Evolutionary conservation across 2,888 invertebrate species (phyloP).

Genomic region (Ceraclea dissimilis): DNA sequence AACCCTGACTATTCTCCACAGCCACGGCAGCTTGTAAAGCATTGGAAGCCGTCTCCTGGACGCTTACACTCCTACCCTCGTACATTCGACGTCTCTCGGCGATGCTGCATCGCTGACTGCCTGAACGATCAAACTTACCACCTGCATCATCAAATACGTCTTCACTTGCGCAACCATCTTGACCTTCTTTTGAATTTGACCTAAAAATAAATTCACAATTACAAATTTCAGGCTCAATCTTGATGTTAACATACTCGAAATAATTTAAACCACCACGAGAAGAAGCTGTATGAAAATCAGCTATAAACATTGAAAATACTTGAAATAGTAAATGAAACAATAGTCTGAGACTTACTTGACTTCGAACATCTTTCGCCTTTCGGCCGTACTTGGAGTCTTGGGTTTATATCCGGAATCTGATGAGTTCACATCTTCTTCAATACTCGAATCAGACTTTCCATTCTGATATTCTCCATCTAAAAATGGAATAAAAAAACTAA

Average conservation of each 20-base stretch:
- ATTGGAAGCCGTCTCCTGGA: conserved; percentile 36
- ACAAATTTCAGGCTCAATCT: neutral
- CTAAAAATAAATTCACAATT: conserved; percentile 19
- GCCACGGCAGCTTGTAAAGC: conserved; percentile 22
- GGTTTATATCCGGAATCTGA: conserved; percentile 61
- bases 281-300: too few relatives aligned
- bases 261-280: conserved; percentile 12
- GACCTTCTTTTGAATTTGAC: conserved; percentile 35
- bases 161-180: conserved; percentile 28
- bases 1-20: conserved; percentile 56
- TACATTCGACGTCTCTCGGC: conserved; percentile 72
- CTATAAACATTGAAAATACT: too few relatives aligned
- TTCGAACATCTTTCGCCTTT: conserved; percentile 69
- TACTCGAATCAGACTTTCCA: conserved; percentile 54
- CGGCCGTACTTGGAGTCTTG: conserved; percentile 72
- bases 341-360: conserved; percentile 26
- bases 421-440: conserved; percentile 55
- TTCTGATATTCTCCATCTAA: conserved; percentile 36
- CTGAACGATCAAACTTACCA: conserved; percentile 50
- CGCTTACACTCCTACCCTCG: conserved; percentile 66
- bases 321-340: too few relatives aligned
- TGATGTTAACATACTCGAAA: conserved; percentile 27
- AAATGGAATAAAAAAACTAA: neutral
- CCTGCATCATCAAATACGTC: conserved; percentile 33
- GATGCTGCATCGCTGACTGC: conserved; percentile 61